phyloP scores from a whole-genome alignment of 2,888 invertebrate genomes.

The Rhaphigaster nebulosa region DNA sequence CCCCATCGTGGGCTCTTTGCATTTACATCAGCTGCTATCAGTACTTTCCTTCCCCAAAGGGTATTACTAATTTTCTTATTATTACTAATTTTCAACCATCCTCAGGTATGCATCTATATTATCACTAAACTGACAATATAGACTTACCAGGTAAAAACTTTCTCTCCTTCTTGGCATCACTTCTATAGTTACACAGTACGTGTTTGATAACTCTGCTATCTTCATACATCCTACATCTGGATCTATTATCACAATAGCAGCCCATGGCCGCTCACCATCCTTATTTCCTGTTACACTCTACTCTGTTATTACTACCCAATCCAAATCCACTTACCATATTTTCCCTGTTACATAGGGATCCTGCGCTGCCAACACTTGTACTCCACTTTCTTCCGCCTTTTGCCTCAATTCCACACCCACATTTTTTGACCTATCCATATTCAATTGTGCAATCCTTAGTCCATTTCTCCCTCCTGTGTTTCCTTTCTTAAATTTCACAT shows the following conservation, averaged over 20 bases:
- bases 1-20: conserved; percentile 1
- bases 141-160: background rate
- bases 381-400: background rate
- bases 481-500: too few relatives aligned
- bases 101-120: background rate
- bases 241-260: background rate
- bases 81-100: too few relatives aligned
- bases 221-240: background rate
- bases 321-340: conserved; percentile 9
- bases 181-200: background rate
- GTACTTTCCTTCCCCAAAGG: background rate
- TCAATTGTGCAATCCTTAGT: background rate
- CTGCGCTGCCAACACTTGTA: background rate
- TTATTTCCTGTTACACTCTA: background rate
- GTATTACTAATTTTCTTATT: background rate
- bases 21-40: background rate
- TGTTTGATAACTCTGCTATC: background rate
- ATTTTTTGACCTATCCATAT: background rate
- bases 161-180: background rate
- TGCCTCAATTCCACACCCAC: background rate
- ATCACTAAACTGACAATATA: background rate
- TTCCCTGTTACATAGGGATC: background rate
- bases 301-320: background rate
- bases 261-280: too few relatives aligned
- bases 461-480: background rate